Conservation (phyloP, 2,113 vertebrate species). For the Ifrita kowaldi region DNA sequence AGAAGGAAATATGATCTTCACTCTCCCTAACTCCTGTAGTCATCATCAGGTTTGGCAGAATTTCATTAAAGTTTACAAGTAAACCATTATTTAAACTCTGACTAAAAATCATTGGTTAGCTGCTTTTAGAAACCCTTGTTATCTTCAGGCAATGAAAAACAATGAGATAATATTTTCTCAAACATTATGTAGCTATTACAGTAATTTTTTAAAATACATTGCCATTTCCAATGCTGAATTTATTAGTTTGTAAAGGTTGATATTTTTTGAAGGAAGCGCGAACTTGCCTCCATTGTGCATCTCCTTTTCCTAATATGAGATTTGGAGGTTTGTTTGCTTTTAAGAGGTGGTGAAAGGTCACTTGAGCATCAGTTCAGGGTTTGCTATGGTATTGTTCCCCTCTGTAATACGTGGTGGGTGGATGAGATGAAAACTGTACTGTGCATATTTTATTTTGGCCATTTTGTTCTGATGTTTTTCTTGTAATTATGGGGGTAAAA, state of each 20-base stretch:
- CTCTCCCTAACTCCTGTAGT: neutral
- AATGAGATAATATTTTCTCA: neutral
- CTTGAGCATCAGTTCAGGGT: neutral
- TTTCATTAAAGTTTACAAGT: neutral
- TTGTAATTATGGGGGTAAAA: neutral
- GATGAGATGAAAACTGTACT: neutral
- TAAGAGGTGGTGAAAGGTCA: neutral
- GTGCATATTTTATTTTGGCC: neutral
- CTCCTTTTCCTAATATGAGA: neutral
- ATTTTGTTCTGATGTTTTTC: neutral
- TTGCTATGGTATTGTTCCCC: neutral
- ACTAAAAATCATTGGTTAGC: neutral
- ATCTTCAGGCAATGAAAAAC: slow-evolving; percentile 10
- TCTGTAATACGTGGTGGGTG: accelerated
- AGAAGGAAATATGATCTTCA: neutral
- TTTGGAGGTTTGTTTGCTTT: neutral
- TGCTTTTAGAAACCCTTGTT: slow-evolving; percentile 3
- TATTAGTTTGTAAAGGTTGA: neutral
- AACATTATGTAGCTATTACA: neutral
- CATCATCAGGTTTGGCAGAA: neutral
- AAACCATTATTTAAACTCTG: neutral
- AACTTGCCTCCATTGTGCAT: neutral
- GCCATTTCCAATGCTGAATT: neutral
- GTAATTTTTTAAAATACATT: neutral
- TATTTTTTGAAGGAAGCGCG: neutral